Evolutionary conservation across 2,797 vertebrate species (phyloP).

Genomic region (Rallus crepitans): DNA sequence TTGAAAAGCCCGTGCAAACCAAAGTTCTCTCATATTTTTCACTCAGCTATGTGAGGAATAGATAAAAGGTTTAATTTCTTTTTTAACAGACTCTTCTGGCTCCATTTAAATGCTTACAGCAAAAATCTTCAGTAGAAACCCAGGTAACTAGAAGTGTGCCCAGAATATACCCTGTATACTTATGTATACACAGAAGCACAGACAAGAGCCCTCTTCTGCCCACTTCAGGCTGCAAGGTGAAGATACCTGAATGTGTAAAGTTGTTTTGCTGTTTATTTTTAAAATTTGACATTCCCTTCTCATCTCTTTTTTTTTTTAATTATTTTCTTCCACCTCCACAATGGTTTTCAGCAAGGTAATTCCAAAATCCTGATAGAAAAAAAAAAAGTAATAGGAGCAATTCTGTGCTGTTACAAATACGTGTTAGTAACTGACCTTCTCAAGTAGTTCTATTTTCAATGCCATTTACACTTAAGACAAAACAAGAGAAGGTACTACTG

Average conservation of each 20-base stretch:
- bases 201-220: conserved; percentile 55
- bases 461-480: not conserved
- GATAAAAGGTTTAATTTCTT: not conserved
- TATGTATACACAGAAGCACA: not conserved
- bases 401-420: too few relatives aligned
- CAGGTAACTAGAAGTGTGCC: not conserved
- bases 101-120: not conserved
- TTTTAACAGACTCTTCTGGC: not conserved
- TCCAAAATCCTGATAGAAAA: not conserved
- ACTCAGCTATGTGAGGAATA: not conserved
- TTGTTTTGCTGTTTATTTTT: not conserved
- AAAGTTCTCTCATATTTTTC: not conserved
- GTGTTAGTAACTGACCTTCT: too few relatives aligned
- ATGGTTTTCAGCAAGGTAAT: not conserved
- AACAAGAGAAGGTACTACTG: not conserved
- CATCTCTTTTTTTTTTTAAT: not conserved
- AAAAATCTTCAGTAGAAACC: not conserved
- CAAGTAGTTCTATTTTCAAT: too few relatives aligned
- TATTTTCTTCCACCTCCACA: not conserved
- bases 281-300: not conserved
- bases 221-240: conserved; percentile 49
- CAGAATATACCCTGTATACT: not conserved
- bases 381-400: not conserved
- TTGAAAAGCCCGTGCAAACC: not conserved
- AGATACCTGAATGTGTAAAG: not conserved